Evolutionary conservation across 2,113 vertebrate species (phyloP).

Genomic region (Heterotilapia buettikoferi): DNA sequence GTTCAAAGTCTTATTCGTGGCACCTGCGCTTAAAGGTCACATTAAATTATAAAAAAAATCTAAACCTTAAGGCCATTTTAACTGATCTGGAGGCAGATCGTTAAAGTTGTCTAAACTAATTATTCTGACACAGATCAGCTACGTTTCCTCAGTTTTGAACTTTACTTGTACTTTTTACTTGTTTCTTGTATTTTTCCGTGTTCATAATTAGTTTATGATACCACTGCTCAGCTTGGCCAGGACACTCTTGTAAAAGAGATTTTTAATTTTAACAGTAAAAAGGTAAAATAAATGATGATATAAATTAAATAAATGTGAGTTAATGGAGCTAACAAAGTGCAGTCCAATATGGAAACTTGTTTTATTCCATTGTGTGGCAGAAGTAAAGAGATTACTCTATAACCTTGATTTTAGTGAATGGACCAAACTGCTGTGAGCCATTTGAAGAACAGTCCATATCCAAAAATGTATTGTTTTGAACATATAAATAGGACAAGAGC

Average conservation of each 20-base stretch:
- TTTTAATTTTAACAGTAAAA: neutral
- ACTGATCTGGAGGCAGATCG: neutral
- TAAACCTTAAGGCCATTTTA: neutral
- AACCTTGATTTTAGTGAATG: neutral
- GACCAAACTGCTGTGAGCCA: neutral
- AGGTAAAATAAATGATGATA: neutral
- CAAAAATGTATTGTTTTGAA: neutral
- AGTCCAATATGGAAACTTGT: accelerated
- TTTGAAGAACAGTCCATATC: neutral
- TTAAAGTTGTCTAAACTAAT: neutral
- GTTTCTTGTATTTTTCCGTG: neutral
- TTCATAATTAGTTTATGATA: accelerated
- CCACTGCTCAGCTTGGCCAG: neutral
- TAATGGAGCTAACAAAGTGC: neutral
- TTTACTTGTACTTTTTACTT: neutral
- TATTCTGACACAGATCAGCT: neutral
- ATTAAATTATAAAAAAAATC: neutral
- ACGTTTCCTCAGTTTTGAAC: neutral
- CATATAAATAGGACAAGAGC: neutral
- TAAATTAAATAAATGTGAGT: neutral
- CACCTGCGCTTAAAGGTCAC: neutral
- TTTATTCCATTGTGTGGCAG: neutral
- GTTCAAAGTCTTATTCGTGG: neutral
- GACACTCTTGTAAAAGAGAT: neutral
- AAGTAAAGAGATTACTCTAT: neutral